Base-by-base conservation (phyloP, 2,888 invertebrate genomes). In the Nebria brevicollis region DNA sequence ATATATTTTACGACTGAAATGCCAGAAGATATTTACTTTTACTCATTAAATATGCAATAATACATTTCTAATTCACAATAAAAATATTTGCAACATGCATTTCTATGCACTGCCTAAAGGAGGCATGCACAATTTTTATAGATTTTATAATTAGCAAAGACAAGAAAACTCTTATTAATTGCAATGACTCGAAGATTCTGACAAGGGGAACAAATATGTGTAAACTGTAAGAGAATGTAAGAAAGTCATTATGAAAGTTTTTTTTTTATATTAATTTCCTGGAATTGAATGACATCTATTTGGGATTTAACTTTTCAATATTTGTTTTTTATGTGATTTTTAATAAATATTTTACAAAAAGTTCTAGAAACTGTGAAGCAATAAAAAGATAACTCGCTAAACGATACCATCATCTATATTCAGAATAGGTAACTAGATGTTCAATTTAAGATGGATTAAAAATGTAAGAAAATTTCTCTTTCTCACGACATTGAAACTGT, bases 401-500 rank as follows among this genome's bases (percentile, higher is more conserved):
- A 2, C 15, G 66, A 66, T 66, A 66, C 8, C 25, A 66, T 13
- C 25, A 25, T 25, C 25, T 66, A 25, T 25, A 66, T 15, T 66
- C 15, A 25, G 66, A 66, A 25, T 66, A 66, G 2, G 66, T 66
- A 66, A 25, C 66, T 25, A 66, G 66, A 10, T 66, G 66, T 11
- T 66, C 11, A 11, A 11, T 54, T 11, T n/a, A 66, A 13, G 66
- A 66, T 66, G 66, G 66, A 66, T 15, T 66, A 5, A 13, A 66
- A 25, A 25, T n/a, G 4, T 4, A 8, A 34, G 15, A 72, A 41
- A 72, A 41, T 72, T 72, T 72, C 72, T 72, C 72, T 72, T 26
- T 72, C 72, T 72, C 72, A 72, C 72, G 72, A 34, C 34, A 72
- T 34, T 72, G 72, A 72, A 72, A 20, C 26, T 41, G 34, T 54